Base-by-base conservation (phyloP, 2,113 vertebrate species). In the Alethe castanea region DNA sequence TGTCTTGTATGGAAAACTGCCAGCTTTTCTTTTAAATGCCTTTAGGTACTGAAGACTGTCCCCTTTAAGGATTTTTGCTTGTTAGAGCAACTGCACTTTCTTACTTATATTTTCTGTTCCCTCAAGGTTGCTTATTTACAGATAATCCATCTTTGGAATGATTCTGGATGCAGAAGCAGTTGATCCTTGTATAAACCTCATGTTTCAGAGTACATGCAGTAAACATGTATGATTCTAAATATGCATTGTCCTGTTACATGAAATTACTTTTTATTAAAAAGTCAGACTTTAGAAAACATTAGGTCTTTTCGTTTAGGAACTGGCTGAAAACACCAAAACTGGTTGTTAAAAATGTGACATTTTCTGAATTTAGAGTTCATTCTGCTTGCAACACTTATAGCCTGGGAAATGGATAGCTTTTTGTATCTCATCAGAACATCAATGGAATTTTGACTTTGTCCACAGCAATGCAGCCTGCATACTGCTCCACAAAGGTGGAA, bases 111-210 rank as follows among this genome's bases (percentile, higher is more conserved):
- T 79, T 96, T 76, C 85, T 97, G 28, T 71, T 95, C 73, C 74
- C 74, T 96, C 87, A 97, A 97, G 95, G 84, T 97, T 88, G 91
- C 93, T 70, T 94, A 45, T 92, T 92, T 65, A 44, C 85, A 97
- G 91, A 73, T 79, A 94, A 90, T 84, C 86, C 84, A 36, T 90
- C 71, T 83, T 54, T 72, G 59, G 71, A 91, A 71, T 97, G 92
- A 97, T 96, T 97, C 92, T 97, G 92, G 77, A 71, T 97, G 96
- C 93, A 94, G 96, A 97, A 97, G 93, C 70, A 87, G 73, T 62
- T 95, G 71, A 90, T 96, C 38, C 15, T 52, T 73, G 31, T 86
- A 92, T 96, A 97, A 97, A 96, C 97, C 94, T 83, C 72, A 94
- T 90, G 70, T 59, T 89, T 95, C 71, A 88, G 53, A 59, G 71